Percentiles rank a stretch among this genome's conserved stretches.
phyloP scores from a whole-genome alignment of 2,797 vertebrate genomes.

The Rhinella marina region DNA sequence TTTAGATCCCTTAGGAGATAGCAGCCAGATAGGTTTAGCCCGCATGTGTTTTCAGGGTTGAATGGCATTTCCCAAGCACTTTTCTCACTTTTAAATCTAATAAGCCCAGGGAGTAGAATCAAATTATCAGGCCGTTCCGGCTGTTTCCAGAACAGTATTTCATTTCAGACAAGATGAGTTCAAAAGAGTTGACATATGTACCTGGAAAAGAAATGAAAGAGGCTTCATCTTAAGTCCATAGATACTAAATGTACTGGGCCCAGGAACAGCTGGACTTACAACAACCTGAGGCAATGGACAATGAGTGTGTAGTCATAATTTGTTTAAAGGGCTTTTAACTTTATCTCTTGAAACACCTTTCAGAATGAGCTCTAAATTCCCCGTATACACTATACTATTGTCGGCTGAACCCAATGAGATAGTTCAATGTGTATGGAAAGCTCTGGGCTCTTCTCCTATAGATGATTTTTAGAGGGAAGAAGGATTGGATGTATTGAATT shows the following conservation, averaged over 20 bases:
- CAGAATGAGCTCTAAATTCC: neutral
- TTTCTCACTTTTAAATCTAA: conserved; percentile 43
- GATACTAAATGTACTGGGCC: neutral
- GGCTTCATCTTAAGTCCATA: neutral
- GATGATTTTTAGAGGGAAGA: no score
- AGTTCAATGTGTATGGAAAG: no score
- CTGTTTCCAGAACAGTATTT: conserved; percentile 40
- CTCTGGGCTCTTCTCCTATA: no score
- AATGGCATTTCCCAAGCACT: conserved; percentile 33
- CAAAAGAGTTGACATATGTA: conserved; percentile 48
- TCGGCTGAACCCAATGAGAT: no score
- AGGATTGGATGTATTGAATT: no score
- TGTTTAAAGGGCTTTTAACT: neutral
- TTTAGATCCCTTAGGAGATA: conserved; percentile 3
- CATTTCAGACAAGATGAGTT: conserved; percentile 44
- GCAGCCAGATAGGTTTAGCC: conserved; percentile 24
- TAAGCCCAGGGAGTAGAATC: conserved; percentile 33
- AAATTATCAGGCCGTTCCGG: conserved; percentile 3
- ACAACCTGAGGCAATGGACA: conserved; percentile 9
- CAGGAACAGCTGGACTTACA: conserved; percentile 39
- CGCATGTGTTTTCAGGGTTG: conserved; percentile 18
- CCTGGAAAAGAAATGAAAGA: conserved; percentile 6
- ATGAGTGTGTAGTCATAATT: conserved; percentile 9
- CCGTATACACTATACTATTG: no score
- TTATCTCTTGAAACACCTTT: neutral